Evolutionary conservation across 2,113 vertebrate species (phyloP).

Genomic region (Prionailurus bengalensis): DNA sequence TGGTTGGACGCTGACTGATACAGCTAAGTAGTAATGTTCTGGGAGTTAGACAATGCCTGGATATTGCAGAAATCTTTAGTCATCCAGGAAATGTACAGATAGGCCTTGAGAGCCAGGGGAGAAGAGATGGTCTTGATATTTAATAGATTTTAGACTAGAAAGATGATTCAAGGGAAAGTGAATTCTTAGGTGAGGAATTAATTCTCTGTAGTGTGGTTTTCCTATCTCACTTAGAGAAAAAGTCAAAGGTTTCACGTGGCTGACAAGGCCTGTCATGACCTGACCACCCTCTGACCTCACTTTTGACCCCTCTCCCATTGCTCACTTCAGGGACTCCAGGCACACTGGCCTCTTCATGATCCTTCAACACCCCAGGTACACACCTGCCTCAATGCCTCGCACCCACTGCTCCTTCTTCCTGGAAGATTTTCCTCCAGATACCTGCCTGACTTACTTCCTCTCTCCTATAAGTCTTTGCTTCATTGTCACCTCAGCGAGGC

Average conservation of each 20-base stretch:
- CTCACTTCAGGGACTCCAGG: background rate
- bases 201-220: background rate
- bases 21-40: background rate
- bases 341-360: background rate
- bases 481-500: background rate
- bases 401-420: background rate
- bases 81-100: background rate
- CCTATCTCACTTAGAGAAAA: background rate
- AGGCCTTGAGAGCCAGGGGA: background rate
- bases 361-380: background rate
- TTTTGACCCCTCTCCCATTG: background rate
- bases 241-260: background rate
- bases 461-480: background rate
- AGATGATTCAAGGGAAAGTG: background rate
- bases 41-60: background rate
- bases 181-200: background rate
- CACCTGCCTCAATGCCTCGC: background rate
- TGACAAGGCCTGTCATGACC: background rate
- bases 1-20: background rate
- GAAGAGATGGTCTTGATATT: background rate
- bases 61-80: background rate
- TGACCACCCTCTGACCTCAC: background rate
- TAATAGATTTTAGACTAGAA: conserved; percentile 28
- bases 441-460: background rate
- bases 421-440: background rate